Percentiles rank a stretch among this genome's conserved stretches.
Evolutionary conservation across 2,888 invertebrate species (phyloP).

Genomic region (Pristionchus japonicus): DNA sequence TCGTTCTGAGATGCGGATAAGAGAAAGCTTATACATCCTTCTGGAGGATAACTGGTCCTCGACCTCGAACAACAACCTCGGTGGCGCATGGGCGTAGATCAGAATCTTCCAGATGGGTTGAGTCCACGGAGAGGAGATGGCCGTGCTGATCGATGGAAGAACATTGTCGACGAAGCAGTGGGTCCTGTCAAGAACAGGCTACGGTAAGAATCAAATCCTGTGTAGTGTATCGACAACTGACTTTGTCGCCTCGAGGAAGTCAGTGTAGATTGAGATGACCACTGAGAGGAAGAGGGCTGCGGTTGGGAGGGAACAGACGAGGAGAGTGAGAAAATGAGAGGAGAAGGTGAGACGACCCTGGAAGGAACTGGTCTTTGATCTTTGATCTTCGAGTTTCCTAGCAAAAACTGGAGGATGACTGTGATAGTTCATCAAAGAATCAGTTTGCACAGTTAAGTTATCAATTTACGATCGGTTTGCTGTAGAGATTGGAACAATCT

Average conservation of each 20-base stretch:
- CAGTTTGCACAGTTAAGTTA: neutral
- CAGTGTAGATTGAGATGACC: constrained; percentile 28
- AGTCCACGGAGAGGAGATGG: constrained; percentile 37
- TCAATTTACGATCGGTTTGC: neutral
- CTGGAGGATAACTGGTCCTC: neutral
- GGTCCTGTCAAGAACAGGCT: neutral
- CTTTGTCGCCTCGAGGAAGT: constrained; percentile 47
- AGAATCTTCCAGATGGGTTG: constrained; percentile 29
- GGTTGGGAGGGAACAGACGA: constrained; percentile 41
- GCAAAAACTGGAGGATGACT: neutral
- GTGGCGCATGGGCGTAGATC: constrained; percentile 41
- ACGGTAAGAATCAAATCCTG: neutral
- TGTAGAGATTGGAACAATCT: neutral
- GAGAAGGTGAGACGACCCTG: constrained; percentile 18
- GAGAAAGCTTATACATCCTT: neutral
- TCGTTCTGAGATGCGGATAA: too few relatives aligned
- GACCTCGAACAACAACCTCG: neutral
- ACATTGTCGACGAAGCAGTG: constrained; percentile 44
- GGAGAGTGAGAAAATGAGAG: constrained; percentile 1
- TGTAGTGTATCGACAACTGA: neutral
- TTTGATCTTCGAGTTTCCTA: neutral
- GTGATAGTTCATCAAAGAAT: neutral
- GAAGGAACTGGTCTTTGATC: neutral
- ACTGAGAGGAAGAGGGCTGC: constrained; percentile 46
- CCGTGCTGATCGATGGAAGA: constrained; percentile 48